Evolutionary conservation across 2,113 vertebrate genomes (phyloP), one percentile per base, ranked within the genome.

Genomic region (Strigops habroptila): DNA sequence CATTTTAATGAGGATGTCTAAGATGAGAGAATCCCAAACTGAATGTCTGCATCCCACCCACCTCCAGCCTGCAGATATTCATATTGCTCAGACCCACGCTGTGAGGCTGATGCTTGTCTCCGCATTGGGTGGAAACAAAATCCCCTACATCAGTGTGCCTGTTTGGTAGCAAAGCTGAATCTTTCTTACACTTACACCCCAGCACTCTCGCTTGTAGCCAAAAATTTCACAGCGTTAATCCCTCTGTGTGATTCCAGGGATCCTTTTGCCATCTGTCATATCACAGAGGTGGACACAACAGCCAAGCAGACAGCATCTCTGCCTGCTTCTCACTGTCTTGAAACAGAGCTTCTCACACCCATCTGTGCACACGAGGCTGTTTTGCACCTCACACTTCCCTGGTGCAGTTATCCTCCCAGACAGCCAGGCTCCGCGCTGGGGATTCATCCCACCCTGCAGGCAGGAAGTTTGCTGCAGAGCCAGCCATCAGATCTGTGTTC

Each of bases 161-260:
- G 12, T 4, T 48, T 0, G 4, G 64, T 76, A 81, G 46, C 64
- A 49, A 81, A 82, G 75, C 69, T 5, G 18, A 85, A 62, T 10
- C 2, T 81, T 44, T 22, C 59, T 31, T 22, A 57, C 30, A 37
- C 18, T 80, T 83, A 46, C 17, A 55, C 12, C 27, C 37, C 27
- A 69, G 49, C 0, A 0, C 18, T 73, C 49, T 46, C 62, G 27
- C 43, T 67, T 55, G 18, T 43, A 82, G 52, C 53, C 53, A 93
- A 60, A 93, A 88, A 57, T 80, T 64, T 85, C 39, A 48, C 46
- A 60, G 69, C 18, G 9, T 64, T 90, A 92, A 82, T 86, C 51
- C 59, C 46, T 27, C 14, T 41, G 4, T 69, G 33, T 37, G n/a
- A 51, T 95, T 91, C 65, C 71, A 85, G 46, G 74, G 55, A 62